phyloP scores from a whole-genome alignment of 2,113 vertebrate species.

The Dolichallabes microphthalmus region DNA sequence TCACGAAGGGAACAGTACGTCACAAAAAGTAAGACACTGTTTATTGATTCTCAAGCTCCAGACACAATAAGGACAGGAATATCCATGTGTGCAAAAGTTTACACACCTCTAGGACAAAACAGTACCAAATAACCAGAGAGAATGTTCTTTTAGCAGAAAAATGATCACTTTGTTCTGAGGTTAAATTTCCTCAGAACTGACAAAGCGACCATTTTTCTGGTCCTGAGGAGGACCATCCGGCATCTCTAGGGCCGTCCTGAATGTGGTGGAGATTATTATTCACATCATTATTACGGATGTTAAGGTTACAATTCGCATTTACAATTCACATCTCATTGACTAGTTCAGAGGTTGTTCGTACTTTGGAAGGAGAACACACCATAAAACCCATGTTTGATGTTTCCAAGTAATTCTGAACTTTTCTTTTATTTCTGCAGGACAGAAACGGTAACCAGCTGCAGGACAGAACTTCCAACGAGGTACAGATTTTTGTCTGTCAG shows the following conservation, averaged over 20 bases:
- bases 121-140: background rate
- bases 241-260: background rate
- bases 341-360: background rate
- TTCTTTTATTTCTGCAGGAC: constrained; percentile 70
- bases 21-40: constrained; percentile 62
- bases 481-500: constrained; percentile 45
- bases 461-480: constrained; percentile 76
- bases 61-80: background rate
- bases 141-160: no score
- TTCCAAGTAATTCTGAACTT: background rate
- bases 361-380: background rate
- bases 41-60: background rate
- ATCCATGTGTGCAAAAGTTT: background rate
- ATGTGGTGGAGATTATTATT: background rate
- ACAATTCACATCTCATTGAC: background rate
- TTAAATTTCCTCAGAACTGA: no score
- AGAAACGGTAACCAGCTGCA: constrained; percentile 87
- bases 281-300: background rate
- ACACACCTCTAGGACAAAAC: background rate
- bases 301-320: background rate
- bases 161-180: background rate
- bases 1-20: constrained; percentile 62
- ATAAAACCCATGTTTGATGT: background rate
- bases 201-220: no score
- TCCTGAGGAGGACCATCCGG: background rate